phyloP scores from a whole-genome alignment of 2,113 vertebrate genomes.

The human (Homo sapiens) region DNA sequence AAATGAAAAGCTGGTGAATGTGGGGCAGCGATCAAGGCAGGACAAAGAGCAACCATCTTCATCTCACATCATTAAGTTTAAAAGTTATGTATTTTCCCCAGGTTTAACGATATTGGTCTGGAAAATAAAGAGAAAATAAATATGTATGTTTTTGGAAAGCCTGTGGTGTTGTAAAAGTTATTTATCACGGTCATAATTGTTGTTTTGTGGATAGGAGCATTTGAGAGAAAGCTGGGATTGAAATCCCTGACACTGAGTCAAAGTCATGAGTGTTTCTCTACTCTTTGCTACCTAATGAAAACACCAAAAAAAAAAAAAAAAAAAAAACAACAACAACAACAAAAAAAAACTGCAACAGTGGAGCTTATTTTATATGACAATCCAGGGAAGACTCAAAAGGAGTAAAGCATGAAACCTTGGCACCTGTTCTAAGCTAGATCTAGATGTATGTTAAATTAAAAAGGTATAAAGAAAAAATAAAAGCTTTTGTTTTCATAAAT shows the following conservation, averaged over 20 bases:
- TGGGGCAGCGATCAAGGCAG: not conserved
- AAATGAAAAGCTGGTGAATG: not conserved
- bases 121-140: not conserved
- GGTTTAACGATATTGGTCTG: not conserved
- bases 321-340: too few relatives aligned
- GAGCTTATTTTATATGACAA: not conserved
- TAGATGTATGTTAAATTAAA: not conserved
- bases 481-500: not conserved
- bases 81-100: not conserved
- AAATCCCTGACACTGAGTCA: not conserved
- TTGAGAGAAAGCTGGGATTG: not conserved
- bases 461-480: not conserved
- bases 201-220: not conserved
- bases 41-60: not conserved
- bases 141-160: not conserved
- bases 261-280: not conserved
- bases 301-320: too few relatives aligned
- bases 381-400: not conserved
- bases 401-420: not conserved
- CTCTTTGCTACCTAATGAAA: not conserved
- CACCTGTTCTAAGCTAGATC: not conserved
- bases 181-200: not conserved
- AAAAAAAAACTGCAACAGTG: too few relatives aligned
- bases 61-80: not conserved
- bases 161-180: not conserved